phyloP scores from a whole-genome alignment of 1,140 invertebrate species.

The Drosophila ohnishii region DNA sequence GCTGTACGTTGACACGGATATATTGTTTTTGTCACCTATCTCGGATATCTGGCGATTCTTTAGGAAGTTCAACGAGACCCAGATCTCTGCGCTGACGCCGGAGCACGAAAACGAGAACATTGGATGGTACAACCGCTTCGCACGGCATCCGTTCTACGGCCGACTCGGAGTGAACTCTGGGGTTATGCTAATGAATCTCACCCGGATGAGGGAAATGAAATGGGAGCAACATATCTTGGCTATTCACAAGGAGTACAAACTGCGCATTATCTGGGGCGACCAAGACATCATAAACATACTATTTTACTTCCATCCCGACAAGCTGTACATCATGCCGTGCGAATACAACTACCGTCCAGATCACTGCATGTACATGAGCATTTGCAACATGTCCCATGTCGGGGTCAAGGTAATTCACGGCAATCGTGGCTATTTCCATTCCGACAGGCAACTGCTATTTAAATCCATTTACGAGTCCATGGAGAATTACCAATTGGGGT shows the following conservation, averaged over 20 bases:
- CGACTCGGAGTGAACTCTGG: conserved; percentile 96
- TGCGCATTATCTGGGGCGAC: conserved; percentile 97
- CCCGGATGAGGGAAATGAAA: conserved; percentile 92
- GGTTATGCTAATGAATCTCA: conserved; percentile 98
- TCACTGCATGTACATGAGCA: conserved; percentile 96
- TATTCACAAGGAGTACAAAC: conserved; percentile 92
- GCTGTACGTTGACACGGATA: conserved; percentile 97
- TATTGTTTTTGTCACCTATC: conserved; percentile 92
- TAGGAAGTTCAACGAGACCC: conserved; percentile 91
- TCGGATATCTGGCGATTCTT: conserved; percentile 94
- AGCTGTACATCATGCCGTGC: conserved; percentile 92
- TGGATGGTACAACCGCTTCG: conserved; percentile 98
- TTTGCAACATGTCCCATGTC: conserved; percentile 89
- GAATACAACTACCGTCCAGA: conserved; percentile 96
- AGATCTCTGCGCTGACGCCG: conserved; percentile 93
- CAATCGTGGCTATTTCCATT: conserved; percentile 93
- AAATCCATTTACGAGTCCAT: conserved; percentile 89
- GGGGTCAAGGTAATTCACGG: conserved; percentile 95
- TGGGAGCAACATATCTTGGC: conserved; percentile 93
- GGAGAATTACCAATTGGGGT: conserved; percentile 84
- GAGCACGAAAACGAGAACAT: conserved; percentile 96
- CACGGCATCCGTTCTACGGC: conserved; percentile 96
- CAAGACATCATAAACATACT: conserved; percentile 99
- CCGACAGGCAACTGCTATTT: conserved; percentile 93
- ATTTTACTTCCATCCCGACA: conserved; percentile 94